Evolutionary conservation across 2,888 invertebrate species (phyloP), one percentile per base, ranked within the genome.

Genomic region (Lochmaea capreae): DNA sequence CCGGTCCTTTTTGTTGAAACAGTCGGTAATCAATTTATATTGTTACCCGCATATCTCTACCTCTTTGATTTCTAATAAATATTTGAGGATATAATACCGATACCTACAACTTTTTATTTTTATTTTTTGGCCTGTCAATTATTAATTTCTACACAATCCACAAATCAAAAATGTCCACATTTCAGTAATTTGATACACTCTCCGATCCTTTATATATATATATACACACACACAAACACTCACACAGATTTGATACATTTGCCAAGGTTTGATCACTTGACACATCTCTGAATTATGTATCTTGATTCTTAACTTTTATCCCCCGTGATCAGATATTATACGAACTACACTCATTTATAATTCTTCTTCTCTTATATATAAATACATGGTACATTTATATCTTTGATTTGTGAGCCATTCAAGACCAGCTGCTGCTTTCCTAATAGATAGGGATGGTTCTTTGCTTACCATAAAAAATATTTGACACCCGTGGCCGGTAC

Each of bases 21-120:
- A 54, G 67, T 73, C 72, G 79, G 80, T 79, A 79, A 83, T 83
- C 82, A 82, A 83, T 83, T 82, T 83, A 82, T 82, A 12, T 11
- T 79, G 75, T 74, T 77, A 72, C 77, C 75, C 77, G 78, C 79
- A 79, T 79, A 74, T 76, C 72, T 33, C 33, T 72, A 74, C 77
- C 72, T 72, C 74, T 75, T 72, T 46, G 74, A 62, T 72, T 75
- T 76, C 77, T 77, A 80, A 80, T 78, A 78, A 77, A 76, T 77
- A 79, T 78, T 80, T 79, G 8, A 16, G 54, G 3, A 18, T 16
- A 9, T 46, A 12, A 12, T 4, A 46, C 14, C 4, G 12, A 12
- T 3, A n/a, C n/a, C n/a, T n/a, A 46, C 46, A 46, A 46, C 4
- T 14, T 46, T 14, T 5, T 10, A 11, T 43, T 49, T 49, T 5